Base-by-base conservation (phyloP, 2,888 invertebrate species). In the Agrypnus murinus region DNA sequence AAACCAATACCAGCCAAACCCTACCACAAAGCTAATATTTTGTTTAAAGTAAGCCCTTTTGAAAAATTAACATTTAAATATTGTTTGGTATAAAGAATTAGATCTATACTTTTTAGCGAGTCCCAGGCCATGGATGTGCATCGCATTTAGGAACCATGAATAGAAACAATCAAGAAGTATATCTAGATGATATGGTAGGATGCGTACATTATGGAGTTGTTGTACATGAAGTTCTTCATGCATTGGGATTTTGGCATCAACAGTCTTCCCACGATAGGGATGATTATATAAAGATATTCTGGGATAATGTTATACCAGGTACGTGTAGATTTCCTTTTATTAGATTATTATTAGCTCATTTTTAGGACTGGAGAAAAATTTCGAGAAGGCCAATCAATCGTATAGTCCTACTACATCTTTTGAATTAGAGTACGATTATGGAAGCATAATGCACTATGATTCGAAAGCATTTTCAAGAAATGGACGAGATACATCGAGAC, bases 181-280 rank as follows among this genome's bases (percentile, higher is more conserved):
- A 46, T 7, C 8, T 46, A 46, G 25, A 25, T 17, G 1, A 1
- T 17, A 17, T 2, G 1, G 8, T 25, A n/a, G 71, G 88, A 34
- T 91, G 90, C 79, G 88, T 91, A 66, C 86, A 82, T 19, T 88
- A 88, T 69, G 92, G 93, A 15, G 91, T 91, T 8, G 88, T 93
- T 3, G 88, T 92, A 6, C 94, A 95, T 81, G 95, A 95, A 83
- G 87, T 95, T 81, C 87, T 95, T 78, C 95, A 95, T 80, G 91
- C 92, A 0, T 83, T 94, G 0, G 95, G 95, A 0, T 95, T 95
- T 84, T 93, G 92, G 82, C 95, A 95, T 81, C 95, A 95, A 86
- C 95, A 95, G 81, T 93, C 92, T 80, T 88, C 94, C 19, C 89
- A 90, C 12, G 91, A 95, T 83, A 88, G 95, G 72, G 94, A 95